Evolutionary conservation across 2,113 vertebrate genomes (phyloP), one percentile per base, ranked within the genome.

Genomic region (Podiceps cristatus): DNA sequence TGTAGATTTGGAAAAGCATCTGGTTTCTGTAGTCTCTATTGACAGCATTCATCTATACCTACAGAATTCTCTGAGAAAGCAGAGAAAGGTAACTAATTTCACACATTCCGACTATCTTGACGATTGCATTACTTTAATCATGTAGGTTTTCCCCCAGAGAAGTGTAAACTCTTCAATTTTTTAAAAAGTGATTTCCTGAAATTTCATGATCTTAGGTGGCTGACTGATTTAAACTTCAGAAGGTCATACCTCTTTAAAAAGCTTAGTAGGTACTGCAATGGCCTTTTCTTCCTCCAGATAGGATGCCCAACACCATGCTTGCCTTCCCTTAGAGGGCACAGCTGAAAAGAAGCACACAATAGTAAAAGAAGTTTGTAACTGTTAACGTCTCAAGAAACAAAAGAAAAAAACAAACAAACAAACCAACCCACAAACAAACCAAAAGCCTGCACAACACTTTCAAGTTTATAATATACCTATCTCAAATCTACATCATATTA

Each of bases 241-340:
- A n/a, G 20, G 11, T 31, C 85, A 11, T 98, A 99, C 99, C 99
- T 99, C 99, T 98, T 99, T 99, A 96, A 99, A 99, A 31, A 99
- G 98, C 92, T 99, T 99, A 2, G 99, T 98, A 7, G 99, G 99
- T 63, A 99, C 99, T 27, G 99, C 99, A 53, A 98, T 74, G 2
- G 99, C 99, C 76, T 98, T 98, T 96, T 99, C 99, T 92, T 99
- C 99, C 89, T 99, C 99, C 66, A 99, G 97, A 96, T 99, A 99
- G 37, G 99, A 98, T 4, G 99, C 98, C 99, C 99, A 99, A 94
- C 99, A 99, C 99, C 99, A 99, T 1, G 98, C 95, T 62, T 99
- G 99, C 96, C 99, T 99, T 89, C 98, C 98, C 99, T 99, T 98
- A 71, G 97, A 98, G 77, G 98, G 95, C 47, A 98, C 97, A 76